Conservation (phyloP, 2,888 invertebrate genomes). For the Thecocarcelia acutangulata region DNA sequence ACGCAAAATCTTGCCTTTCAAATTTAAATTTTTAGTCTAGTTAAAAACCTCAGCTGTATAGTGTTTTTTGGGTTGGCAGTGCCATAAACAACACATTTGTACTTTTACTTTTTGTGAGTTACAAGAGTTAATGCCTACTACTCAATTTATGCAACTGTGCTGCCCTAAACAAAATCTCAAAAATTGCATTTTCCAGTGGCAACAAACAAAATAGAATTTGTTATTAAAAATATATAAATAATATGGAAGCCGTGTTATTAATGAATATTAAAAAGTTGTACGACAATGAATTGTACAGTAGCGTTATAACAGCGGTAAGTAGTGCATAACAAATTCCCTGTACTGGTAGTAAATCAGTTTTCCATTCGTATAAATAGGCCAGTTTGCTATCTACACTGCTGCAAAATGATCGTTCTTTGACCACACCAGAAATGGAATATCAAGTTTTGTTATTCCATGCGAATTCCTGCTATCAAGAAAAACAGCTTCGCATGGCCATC, state of each 20-base stretch:
- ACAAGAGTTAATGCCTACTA: background rate
- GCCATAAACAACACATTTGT: too few relatives aligned
- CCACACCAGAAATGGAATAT: slow-evolving; percentile 84
- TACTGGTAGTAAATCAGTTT: background rate
- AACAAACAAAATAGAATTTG: slow-evolving; percentile 29
- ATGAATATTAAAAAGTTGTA: slow-evolving; percentile 87
- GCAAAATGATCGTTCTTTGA: slow-evolving; percentile 83
- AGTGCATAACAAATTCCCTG: background rate
- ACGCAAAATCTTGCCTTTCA: too few relatives aligned
- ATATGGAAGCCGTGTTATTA: slow-evolving; percentile 83
- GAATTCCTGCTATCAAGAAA: slow-evolving; percentile 86
- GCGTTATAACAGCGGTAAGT: slow-evolving; percentile 87
- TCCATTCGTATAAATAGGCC: slow-evolving; percentile 81
- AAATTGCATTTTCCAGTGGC: slow-evolving; percentile 23
- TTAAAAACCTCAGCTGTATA: too few relatives aligned
- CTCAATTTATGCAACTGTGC: background rate
- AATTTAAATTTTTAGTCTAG: too few relatives aligned
- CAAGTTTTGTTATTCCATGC: slow-evolving; percentile 86
- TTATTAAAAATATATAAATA: slow-evolving; percentile 27
- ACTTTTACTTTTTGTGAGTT: too few relatives aligned
- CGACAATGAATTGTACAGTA: slow-evolving; percentile 87
- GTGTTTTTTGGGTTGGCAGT: too few relatives aligned
- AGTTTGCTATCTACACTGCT: slow-evolving; percentile 85
- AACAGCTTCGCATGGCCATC: slow-evolving; percentile 87
- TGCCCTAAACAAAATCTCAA: background rate